These are phyloP conservation scores for Aplysia californica DNA, from an alignment of 1,140 invertebrate genomes.

Conservation along the genomic window DNA sequence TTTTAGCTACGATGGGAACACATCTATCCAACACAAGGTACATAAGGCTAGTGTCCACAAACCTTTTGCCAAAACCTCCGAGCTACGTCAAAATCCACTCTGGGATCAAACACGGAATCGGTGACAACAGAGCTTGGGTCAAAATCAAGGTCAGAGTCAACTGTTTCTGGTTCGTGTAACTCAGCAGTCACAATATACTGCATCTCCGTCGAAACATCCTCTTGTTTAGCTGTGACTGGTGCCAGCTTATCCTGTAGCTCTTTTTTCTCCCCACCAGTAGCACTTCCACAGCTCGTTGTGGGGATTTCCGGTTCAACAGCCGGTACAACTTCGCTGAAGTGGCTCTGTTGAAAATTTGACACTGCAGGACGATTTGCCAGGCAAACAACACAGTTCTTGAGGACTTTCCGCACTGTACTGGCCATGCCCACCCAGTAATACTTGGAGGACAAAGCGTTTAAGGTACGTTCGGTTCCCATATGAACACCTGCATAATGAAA, in stretches of 20 bases:
- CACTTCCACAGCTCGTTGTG: no score
- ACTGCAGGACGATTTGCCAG: constrained; percentile 1
- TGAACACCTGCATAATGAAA: constrained; percentile 1
- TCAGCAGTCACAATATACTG: constrained; percentile 13
- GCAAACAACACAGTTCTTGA: constrained; percentile 20
- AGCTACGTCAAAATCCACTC: constrained; percentile 8
- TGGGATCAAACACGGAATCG: background rate
- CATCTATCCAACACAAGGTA: no score
- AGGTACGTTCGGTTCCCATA: constrained; percentile 13
- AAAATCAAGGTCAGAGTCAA: constrained; percentile 21
- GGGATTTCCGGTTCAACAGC: no score
- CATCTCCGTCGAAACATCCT: background rate
- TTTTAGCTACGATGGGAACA: no score
- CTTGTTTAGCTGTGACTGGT: background rate
- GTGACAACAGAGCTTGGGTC: background rate
- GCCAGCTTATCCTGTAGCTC: background rate
- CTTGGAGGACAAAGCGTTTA: constrained; percentile 6
- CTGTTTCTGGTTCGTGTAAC: constrained; percentile 8
- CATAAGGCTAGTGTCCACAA: background rate
- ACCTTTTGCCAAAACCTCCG: constrained; percentile 21
- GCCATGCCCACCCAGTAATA: constrained; percentile 29
- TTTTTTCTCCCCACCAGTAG: background rate
- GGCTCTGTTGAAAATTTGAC: background rate
- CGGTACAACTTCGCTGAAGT: no score
- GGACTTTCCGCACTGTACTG: constrained; percentile 13